Conservation (phyloP, 2,113 vertebrate genomes). For the Triplophysa siluroides region DNA sequence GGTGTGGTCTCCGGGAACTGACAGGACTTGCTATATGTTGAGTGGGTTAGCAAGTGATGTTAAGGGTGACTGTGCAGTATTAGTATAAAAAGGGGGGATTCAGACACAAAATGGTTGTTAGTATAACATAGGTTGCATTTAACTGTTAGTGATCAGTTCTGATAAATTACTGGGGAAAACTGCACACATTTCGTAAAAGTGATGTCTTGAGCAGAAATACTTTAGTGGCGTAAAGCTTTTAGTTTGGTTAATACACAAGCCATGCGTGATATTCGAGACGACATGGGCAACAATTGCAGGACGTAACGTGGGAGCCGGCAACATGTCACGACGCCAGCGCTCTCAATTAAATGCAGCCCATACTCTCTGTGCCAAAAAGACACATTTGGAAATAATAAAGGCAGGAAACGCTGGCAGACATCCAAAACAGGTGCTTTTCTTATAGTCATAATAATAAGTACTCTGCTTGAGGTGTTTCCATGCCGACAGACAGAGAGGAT, state of each 20-base stretch:
- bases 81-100: slow-evolving; percentile 50
- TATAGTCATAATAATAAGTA: not conserved
- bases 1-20: slow-evolving; percentile 25
- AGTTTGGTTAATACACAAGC: slow-evolving; percentile 53
- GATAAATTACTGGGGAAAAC: not conserved
- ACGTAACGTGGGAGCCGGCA: not conserved
- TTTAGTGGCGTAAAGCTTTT: slow-evolving; percentile 27
- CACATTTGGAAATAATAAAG: slow-evolving; percentile 4
- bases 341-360: not conserved
- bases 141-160: slow-evolving; percentile 30
- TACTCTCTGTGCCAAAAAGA: not conserved
- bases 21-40: slow-evolving; percentile 38
- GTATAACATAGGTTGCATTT: slow-evolving; percentile 38
- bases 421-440: slow-evolving; percentile 31
- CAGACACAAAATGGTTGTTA: slow-evolving; percentile 61
- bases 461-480: slow-evolving; percentile 18
- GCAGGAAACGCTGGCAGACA: not conserved
- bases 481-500: slow-evolving; percentile 41
- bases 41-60: slow-evolving; percentile 52
- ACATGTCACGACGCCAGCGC: not conserved
- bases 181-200: slow-evolving; percentile 26
- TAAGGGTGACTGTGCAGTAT: slow-evolving; percentile 49
- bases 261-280: slow-evolving; percentile 48
- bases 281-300: slow-evolving; percentile 34
- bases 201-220: slow-evolving; percentile 42